Evolutionary conservation across 1,140 invertebrate species (phyloP), one percentile per base, ranked within the genome.

Genomic region (Gryon sp.): DNA sequence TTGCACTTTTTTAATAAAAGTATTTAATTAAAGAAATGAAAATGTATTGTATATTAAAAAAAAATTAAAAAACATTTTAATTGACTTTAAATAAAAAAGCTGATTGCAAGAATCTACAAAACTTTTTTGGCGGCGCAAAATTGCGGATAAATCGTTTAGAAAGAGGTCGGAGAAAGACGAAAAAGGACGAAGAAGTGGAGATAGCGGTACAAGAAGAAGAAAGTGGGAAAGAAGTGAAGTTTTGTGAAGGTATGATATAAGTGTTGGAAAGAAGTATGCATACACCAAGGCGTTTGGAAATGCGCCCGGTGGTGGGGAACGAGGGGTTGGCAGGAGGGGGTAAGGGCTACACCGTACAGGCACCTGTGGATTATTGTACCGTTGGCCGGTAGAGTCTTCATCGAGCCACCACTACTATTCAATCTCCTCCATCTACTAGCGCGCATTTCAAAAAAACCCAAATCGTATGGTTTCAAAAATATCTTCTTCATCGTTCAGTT

Each of bases 281-380:
- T 22, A 36, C 65, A 52, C 28, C n/a, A 32, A 46, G 50, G 36
- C 50, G 70, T 78, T 77, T 80, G 20, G 62, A 75, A 77, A 52
- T 74, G 68, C 20, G 59, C 24, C 15, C 40, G 40, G 68, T 66
- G 62, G 74, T 43, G 74, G 69, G 63, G 52, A 20, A 32, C 52
- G 36, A 57, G 53, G 65, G 69, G 53, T 38, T 32, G 66, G 38
- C 26, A 57, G 48, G 74, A 69, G 80, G 80, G 82, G 84, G 78
- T 74, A 81, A 76, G 82, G 68, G 78, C 60, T 75, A 60, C 57
- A 81, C 68, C 80, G 77, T 77, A 70, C 76, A 81, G 85, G 86
- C 87, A 88, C 86, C 87, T 88, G 86, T 88, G 85, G 87, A 88
- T 88, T 85, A 85, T 60, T 76, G 76, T 82, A 82, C 80, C 79